Base-by-base conservation (phyloP, 2,888 invertebrate species). In the Fragum sueziense region DNA sequence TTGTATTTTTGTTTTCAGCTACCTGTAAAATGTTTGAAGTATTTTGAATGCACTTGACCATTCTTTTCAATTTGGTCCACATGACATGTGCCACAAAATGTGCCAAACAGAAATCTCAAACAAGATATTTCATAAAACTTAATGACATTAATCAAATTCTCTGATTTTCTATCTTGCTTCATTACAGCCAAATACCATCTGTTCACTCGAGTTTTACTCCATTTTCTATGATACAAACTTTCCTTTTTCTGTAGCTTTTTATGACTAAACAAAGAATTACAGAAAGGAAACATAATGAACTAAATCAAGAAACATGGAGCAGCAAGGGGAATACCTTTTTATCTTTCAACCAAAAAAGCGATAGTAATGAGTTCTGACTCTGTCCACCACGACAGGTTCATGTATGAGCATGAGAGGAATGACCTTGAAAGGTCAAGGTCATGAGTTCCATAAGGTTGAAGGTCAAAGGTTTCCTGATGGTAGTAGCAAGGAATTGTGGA, bases 361-460 rank as follows among this genome's bases (percentile, higher is more conserved):
- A 79, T 61, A 79, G 79, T 78, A 70, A 62, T 73, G 73, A 73
- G 69, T 75, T 62, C 33, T 52, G 72, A 72, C 69, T 74, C 75
- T 70, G 79, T 74, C 62, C 79, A 78, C 67, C 75, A 65, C 73
- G 69, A 73, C 65, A 67, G 73, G 65, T 73, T 65, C 65, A 75
- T 79, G n/a, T n/a, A 69, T 71, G 79, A 76, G 79, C 70, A 75
- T 79, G 79, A 79, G 37, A 78, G 74, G 79, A 72, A 57, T 75
- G 75, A 79, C 79, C 75, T 73, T 79, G 79, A 74, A 68, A 69
- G 57, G 34, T 52, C 73, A 79, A 79, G 74, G 74, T 79, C 79
- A 72, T 54, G 37, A 62, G 67, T 65, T 65, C 67, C 54, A 51
- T 67, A 54, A 67, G 67, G 73, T 67, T 74, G 69, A 74, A 68